Evolutionary conservation across 2,888 invertebrate genomes (phyloP), one percentile per base, ranked within the genome.

Genomic region (Apamea monoglypha): DNA sequence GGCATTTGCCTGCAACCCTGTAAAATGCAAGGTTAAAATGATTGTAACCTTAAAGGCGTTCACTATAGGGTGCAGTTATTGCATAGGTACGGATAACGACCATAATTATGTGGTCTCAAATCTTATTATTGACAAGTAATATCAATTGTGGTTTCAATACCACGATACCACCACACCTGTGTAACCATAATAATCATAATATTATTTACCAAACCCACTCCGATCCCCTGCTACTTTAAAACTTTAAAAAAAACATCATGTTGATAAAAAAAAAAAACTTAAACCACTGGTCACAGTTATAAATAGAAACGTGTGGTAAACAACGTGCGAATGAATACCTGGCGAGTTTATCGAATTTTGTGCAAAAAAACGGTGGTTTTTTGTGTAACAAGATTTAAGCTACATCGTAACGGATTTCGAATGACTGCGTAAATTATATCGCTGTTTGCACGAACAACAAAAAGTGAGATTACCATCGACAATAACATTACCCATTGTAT

Each of bases 241-340:
- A n/a, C n/a, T n/a, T n/a, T n/a, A n/a, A n/a, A n/a, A n/a, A 83
- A 88, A 77, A 87, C 74, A 87, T 87, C 84, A 82, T 89, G 88
- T 86, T 85, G 74, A 84, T 87, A 89, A 91, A 93, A 29, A 61
- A 25, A 8, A 25, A 29, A 61, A 93, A 91, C 84, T 77, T 87
- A 89, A 90, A 90, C 90, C 83, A 84, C 85, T 87, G 87, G 91
- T 93, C 94, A 94, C 82, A 82, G 89, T 91, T 91, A 91, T 90
- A 93, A 91, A 92, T 94, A 94, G 92, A 89, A 89, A 87, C 84
- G 88, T 89, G 87, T 85, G 90, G 90, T 90, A 89, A 88, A 81
- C 85, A 83, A 86, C 74, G 68, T 83, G 75, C 81, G 69, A 77
- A 84, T 59, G 78, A 72, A 86, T 71, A 78, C 81, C 67, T 82